A percentile compares a stretch with the other conserved stretches of the same genome.
Evolutionary conservation across 2,113 vertebrate genomes (phyloP).

Genomic region (Leptocoma aspasia): DNA sequence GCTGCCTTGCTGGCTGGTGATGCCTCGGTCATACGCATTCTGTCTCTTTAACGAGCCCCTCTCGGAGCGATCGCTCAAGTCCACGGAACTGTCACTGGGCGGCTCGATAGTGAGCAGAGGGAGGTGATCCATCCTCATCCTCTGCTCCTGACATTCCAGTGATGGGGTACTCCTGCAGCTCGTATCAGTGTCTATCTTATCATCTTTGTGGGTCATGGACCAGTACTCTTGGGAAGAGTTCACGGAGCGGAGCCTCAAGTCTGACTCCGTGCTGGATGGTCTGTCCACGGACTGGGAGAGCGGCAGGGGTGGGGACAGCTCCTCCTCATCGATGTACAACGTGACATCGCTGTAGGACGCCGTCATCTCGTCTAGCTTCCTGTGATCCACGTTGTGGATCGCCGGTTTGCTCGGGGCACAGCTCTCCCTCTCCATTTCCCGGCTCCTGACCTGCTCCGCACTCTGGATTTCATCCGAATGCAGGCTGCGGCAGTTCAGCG

Average conservation of each 20-base stretch:
- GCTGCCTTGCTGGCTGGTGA: slow-evolving; percentile 84
- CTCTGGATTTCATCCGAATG: slow-evolving; percentile 82
- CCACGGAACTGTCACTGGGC: slow-evolving; percentile 93
- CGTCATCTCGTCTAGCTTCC: slow-evolving; percentile 91
- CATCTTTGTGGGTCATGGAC: slow-evolving; percentile 88
- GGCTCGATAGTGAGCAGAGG: slow-evolving; percentile 93
- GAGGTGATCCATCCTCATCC: slow-evolving; percentile 85
- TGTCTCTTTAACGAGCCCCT: slow-evolving; percentile 87
- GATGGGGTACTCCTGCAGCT: slow-evolving; percentile 93
- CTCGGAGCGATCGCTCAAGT: slow-evolving; percentile 92
- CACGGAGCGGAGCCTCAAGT: slow-evolving; percentile 81
- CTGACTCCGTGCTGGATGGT: slow-evolving; percentile 84
- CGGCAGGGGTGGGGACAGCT: slow-evolving; percentile 89
- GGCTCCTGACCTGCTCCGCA: slow-evolving; percentile 69
- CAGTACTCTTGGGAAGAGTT: slow-evolving; percentile 89
- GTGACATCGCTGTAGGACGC: slow-evolving; percentile 96
- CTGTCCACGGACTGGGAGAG: slow-evolving; percentile 83
- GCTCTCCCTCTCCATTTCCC: slow-evolving; percentile 78
- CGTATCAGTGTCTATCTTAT: slow-evolving; percentile 88
- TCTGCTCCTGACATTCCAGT: slow-evolving; percentile 87
- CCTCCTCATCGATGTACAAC: slow-evolving; percentile 95
- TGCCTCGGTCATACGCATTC: slow-evolving; percentile 79
- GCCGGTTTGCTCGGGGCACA: slow-evolving; percentile 74
- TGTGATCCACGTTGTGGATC: slow-evolving; percentile 75
- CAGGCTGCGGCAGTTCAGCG: slow-evolving; percentile 91